Evolutionary conservation across 2,113 vertebrate species (phyloP), one percentile per base, ranked within the genome.

Genomic region (Chamaetylas fuelleborni): DNA sequence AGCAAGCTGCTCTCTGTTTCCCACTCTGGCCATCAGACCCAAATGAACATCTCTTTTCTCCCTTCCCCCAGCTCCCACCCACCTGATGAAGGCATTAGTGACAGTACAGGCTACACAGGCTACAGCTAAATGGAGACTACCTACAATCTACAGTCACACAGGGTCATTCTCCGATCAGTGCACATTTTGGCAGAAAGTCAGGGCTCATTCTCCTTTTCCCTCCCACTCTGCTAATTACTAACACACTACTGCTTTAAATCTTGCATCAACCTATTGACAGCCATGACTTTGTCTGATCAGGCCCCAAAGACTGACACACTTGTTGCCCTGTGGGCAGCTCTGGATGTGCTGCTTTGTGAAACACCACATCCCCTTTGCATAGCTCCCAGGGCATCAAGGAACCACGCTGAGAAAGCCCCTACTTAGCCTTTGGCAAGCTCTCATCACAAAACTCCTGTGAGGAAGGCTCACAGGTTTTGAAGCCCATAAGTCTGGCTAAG

Each of bases 111-210:
- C 95, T 98, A 98, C 29, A 72, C 10, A n/a, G 74, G 95, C 97
- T 98, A 98, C 89, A 95, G 95, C 94, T 98, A 98, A 97, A 92
- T 81, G 86, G 61, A 97, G 84, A 72, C 95, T 96, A 97, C 89
- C 97, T 98, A 98, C 70, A 2, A 47, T 96, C 97, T 98, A 98
- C 91, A 93, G 90, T 61, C 94, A 74, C 61, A 92, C 56, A 95
- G 97, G 98, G 98, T 97, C 98, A 98, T 98, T 98, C 98, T 98
- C 98, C 98, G 29, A 95, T 98, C 98, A 97, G 91, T 72, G 60
- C 23, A 24, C 2, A 0, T 50, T 90, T 95, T 93, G 81, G 78
- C 80, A 88, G 81, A 97, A 92, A 94, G 88, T 86, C 60, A 86
- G 17, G 38, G 78, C 84, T 84, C 65, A 29, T 88, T 90, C 77